Evolutionary conservation across 2,113 vertebrate species (phyloP).

Genomic region (Speoplatyrhinus poulsoni): DNA sequence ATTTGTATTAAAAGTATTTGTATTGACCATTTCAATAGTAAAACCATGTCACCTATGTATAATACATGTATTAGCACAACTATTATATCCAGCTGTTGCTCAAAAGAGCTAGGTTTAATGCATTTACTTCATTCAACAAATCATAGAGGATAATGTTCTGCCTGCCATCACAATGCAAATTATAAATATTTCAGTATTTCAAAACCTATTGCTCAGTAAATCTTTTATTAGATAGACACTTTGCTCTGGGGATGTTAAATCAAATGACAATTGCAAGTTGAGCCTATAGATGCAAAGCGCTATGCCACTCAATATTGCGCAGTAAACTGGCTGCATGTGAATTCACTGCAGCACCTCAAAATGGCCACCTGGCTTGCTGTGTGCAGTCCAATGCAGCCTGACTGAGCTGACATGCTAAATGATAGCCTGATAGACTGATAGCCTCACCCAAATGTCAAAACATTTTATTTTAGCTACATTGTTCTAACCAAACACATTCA

Average conservation of each 20-base stretch:
- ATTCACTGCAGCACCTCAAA: conserved; percentile 68
- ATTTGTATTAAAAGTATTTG: too few relatives aligned
- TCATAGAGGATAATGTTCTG: background rate
- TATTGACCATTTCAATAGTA: too few relatives aligned
- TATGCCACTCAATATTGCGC: conserved; percentile 53
- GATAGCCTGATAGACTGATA: background rate
- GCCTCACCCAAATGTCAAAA: background rate
- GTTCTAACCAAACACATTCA: conserved; percentile 1
- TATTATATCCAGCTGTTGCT: conserved; percentile 11
- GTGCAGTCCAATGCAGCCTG: conserved; percentile 44
- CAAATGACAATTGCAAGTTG: background rate
- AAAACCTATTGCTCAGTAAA: background rate
- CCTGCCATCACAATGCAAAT: too few relatives aligned
- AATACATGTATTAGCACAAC: background rate
- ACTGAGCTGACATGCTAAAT: conserved; percentile 18
- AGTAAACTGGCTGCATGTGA: conserved; percentile 57
- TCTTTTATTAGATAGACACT: background rate
- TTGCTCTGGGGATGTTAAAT: conserved; percentile 16
- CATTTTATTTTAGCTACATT: background rate
- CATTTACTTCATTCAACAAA: background rate
- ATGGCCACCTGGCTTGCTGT: conserved; percentile 66
- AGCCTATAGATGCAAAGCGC: background rate
- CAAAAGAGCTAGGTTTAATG: background rate
- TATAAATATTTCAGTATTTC: background rate
- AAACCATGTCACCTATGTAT: too few relatives aligned